These are phyloP conservation scores for Parnassius orleans DNA, from an alignment of 2,888 invertebrate genomes.

Conservation along the genomic window DNA sequence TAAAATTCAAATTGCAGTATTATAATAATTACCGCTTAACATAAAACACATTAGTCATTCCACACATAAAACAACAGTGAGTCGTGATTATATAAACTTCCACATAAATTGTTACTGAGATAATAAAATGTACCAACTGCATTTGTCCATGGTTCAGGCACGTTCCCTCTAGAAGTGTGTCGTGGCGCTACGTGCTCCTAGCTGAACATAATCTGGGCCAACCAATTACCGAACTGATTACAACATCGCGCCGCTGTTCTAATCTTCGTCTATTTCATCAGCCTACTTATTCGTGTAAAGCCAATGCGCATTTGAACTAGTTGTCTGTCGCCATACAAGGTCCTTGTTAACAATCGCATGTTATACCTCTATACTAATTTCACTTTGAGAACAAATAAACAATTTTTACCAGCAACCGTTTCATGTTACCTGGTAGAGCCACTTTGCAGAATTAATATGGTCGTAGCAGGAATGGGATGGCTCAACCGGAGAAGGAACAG, in stretches of 20 bases:
- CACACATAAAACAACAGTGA: constrained; percentile 1
- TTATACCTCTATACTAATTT: background rate
- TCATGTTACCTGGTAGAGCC: too few relatives aligned
- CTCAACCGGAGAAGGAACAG: too few relatives aligned
- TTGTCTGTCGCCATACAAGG: background rate
- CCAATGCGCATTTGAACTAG: constrained; percentile 4
- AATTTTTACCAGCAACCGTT: too few relatives aligned
- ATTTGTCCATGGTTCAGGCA: constrained; percentile 50
- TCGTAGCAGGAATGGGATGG: too few relatives aligned
- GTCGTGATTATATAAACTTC: constrained; percentile 21
- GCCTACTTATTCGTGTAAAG: constrained; percentile 8
- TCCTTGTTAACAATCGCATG: background rate
- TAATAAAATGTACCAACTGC: constrained; percentile 28
- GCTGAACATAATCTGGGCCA: constrained; percentile 52
- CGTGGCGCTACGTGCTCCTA: constrained; percentile 55
- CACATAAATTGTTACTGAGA: constrained; percentile 7
- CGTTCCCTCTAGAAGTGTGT: constrained; percentile 51
- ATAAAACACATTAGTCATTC: constrained; percentile 15
- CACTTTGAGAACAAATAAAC: background rate
- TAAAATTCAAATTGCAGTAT: constrained; percentile 1
- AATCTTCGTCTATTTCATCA: constrained; percentile 26
- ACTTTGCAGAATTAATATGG: too few relatives aligned
- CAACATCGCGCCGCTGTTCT: constrained; percentile 30
- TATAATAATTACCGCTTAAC: constrained; percentile 18
- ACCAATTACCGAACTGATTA: constrained; percentile 46